Conservation (phyloP, 2,888 invertebrate species). For the Oxystoma pomonae region DNA sequence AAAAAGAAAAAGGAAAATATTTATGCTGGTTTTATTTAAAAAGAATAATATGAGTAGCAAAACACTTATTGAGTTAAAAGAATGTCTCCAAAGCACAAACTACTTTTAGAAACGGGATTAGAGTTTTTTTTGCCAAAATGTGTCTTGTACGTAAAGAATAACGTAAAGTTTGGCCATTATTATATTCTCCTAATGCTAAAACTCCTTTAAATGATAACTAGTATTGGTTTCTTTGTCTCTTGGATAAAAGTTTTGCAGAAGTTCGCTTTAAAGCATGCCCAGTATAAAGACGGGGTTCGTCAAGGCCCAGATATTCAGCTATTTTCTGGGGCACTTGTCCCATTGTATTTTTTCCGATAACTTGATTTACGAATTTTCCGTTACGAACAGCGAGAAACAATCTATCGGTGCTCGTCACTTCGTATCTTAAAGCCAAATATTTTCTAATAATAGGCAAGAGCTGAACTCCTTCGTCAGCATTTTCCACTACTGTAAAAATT, state of each 20-base stretch:
- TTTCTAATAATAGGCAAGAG: background rate
- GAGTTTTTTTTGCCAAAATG: too few relatives aligned
- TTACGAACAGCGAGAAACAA: conserved; percentile 20
- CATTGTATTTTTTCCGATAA: conserved; percentile 20
- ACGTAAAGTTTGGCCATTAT: too few relatives aligned
- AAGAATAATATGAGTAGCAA: too few relatives aligned
- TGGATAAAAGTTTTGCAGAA: conserved; percentile 4
- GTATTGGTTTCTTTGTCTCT: too few relatives aligned
- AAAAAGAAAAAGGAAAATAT: too few relatives aligned
- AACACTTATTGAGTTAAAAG: too few relatives aligned
- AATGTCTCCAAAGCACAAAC: too few relatives aligned
- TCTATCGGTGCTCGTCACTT: conserved; percentile 2
- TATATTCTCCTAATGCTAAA: too few relatives aligned
- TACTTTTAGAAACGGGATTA: too few relatives aligned
- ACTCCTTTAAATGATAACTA: too few relatives aligned
- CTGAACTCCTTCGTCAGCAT: background rate
- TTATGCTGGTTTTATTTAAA: too few relatives aligned
- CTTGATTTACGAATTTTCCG: conserved; percentile 19
- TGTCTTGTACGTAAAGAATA: too few relatives aligned
- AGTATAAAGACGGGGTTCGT: conserved; percentile 18
- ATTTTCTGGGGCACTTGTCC: conserved; percentile 20
- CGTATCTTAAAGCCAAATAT: background rate
- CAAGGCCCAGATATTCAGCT: conserved; percentile 21
- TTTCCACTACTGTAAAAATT: background rate
- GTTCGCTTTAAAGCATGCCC: conserved; percentile 18